Conservation (phyloP, 2,113 vertebrate genomes). For the Rhinopomastus cyanomelas region DNA sequence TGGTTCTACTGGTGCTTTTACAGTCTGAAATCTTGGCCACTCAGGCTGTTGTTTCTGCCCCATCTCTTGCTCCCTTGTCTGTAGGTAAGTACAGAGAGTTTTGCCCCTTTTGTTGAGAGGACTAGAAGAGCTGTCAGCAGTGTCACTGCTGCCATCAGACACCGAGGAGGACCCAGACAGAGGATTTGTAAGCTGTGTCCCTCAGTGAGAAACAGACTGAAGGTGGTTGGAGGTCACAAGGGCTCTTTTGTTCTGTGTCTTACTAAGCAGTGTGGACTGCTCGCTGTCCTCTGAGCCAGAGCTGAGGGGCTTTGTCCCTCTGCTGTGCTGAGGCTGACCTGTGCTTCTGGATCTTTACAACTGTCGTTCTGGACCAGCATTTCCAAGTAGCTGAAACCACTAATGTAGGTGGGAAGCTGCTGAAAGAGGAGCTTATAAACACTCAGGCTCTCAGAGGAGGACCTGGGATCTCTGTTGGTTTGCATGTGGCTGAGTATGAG, state of each 20-base stretch:
- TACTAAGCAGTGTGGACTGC: neutral
- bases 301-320: neutral
- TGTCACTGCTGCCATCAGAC: neutral
- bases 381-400: neutral
- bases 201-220: neutral
- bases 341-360: neutral
- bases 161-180: neutral
- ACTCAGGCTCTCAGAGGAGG: neutral
- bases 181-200: neutral
- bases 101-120: neutral
- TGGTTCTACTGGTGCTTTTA: neutral
- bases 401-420: neutral
- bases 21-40: neutral
- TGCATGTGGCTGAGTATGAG: too few species aligned
- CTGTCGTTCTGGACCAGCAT: neutral
- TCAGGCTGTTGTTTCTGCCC: neutral
- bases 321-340: neutral
- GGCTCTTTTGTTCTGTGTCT: neutral
- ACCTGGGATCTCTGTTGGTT: neutral
- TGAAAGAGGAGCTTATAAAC: neutral
- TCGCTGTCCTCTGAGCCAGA: neutral
- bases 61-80: too few species aligned
- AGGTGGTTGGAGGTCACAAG: neutral
- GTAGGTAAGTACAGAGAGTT: neutral
- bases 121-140: neutral